phyloP scores from a whole-genome alignment of 2,888 invertebrate species.

The Apodemia mormo region DNA sequence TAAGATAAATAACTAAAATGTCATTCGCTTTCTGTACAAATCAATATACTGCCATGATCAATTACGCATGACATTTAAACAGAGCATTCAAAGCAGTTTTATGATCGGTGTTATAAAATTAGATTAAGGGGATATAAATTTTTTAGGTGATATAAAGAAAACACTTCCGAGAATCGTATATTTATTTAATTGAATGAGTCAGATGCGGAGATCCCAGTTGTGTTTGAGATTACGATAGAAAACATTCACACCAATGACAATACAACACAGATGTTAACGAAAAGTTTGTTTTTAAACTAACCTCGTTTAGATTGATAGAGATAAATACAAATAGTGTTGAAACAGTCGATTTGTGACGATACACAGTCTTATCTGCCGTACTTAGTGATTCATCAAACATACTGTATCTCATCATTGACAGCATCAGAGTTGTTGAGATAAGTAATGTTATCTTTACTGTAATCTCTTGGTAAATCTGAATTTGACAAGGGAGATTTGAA shows the following conservation, averaged over 20 bases:
- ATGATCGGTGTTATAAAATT: neutral
- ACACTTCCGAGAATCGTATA: constrained; percentile 23
- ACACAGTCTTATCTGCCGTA: neutral
- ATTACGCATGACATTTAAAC: neutral
- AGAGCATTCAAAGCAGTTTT: neutral
- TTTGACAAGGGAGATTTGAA: neutral
- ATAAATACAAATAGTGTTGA: neutral
- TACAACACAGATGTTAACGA: constrained; percentile 9
- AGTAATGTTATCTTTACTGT: neutral
- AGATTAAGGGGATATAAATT: constrained; percentile 10
- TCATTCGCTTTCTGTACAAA: neutral
- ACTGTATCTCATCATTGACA: neutral
- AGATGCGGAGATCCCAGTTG: constrained; percentile 23
- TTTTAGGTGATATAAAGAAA: neutral
- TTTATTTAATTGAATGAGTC: constrained; percentile 23
- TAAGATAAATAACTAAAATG: neutral
- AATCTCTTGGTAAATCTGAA: neutral
- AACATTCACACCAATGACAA: constrained; percentile 17
- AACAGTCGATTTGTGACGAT: neutral
- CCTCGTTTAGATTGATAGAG: neutral
- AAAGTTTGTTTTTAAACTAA: constrained; percentile 4
- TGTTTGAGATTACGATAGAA: constrained; percentile 1
- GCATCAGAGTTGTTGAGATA: neutral
- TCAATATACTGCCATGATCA: neutral
- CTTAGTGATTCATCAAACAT: neutral